A percentile compares a stretch with the other conserved stretches of the same genome.
Evolutionary conservation across 2,113 vertebrate genomes (phyloP).

Genomic region (Abramis brama): DNA sequence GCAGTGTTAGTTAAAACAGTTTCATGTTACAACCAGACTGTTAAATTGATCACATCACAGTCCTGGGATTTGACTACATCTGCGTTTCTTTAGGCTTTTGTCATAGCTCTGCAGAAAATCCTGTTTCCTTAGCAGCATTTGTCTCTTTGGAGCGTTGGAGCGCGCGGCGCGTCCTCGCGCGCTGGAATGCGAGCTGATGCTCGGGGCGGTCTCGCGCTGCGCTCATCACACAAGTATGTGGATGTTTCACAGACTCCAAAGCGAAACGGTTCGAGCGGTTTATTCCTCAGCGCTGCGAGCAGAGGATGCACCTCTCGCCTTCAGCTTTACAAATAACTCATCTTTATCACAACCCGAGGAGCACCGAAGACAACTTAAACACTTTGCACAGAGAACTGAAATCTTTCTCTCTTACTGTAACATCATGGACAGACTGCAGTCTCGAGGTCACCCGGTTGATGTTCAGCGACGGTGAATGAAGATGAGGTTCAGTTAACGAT

Average conservation of each 20-base stretch:
- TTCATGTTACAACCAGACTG: neutral
- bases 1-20: neutral
- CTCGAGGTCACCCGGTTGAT: neutral
- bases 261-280: neutral
- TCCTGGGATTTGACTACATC: neutral
- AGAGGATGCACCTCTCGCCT: slow-evolving; percentile 9
- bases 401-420: neutral
- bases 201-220: slow-evolving; percentile 32
- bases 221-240: slow-evolving; percentile 43
- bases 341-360: neutral
- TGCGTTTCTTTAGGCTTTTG: neutral
- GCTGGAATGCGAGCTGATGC: slow-evolving; percentile 25
- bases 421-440: slow-evolving; percentile 9
- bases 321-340: neutral
- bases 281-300: neutral
- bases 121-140: neutral
- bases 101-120: neutral
- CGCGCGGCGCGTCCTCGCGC: neutral
- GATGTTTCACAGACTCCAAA: slow-evolving; percentile 17
- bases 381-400: neutral
- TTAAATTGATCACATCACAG: neutral
- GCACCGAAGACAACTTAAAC: neutral
- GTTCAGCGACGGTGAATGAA: slow-evolving; percentile 7
- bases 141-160: neutral
- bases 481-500: slow-evolving; percentile 16